These are phyloP conservation scores for Seladonia tumulorum DNA, from an alignment of 2,888 invertebrate genomes.

Conservation along the genomic window DNA sequence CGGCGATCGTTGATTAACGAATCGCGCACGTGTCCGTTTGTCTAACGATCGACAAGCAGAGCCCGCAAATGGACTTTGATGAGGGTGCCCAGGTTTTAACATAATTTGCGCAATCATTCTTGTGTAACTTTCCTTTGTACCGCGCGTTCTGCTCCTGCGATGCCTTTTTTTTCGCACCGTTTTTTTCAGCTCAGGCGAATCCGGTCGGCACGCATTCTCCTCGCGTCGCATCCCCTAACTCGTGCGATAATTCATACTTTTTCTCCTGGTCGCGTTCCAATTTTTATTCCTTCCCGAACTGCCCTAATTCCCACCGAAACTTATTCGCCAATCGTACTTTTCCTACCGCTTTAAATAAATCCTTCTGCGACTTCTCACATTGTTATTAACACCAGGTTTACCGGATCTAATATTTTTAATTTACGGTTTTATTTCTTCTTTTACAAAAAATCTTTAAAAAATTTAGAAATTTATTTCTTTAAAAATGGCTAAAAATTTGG, in stretches of 20 bases:
- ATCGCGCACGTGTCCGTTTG: neutral
- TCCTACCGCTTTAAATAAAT: too few relatives aligned
- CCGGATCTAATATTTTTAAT: too few relatives aligned
- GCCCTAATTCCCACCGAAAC: too few relatives aligned
- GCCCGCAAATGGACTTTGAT: neutral
- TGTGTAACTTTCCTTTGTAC: neutral
- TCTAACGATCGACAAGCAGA: neutral
- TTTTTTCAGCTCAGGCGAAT: neutral
- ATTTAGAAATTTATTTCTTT: too few relatives aligned
- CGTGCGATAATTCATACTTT: neutral
- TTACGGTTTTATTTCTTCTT: too few relatives aligned
- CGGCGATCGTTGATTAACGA: neutral
- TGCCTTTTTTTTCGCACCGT: too few relatives aligned
- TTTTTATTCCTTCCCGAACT: neutral
- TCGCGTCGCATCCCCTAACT: neutral
- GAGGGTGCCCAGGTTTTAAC: neutral
- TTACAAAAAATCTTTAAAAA: too few relatives aligned
- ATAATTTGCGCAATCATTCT: neutral
- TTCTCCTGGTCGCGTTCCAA: neutral
- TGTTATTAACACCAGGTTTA: too few relatives aligned
- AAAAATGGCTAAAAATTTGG: too few relatives aligned
- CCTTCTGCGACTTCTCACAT: too few relatives aligned
- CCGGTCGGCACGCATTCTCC: neutral
- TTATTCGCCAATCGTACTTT: too few relatives aligned
- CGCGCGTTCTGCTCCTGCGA: neutral